A percentile compares a stretch with the other conserved stretches of the same genome.
phyloP scores from a whole-genome alignment of 2,888 invertebrate genomes.

The Diadromus collaris region DNA sequence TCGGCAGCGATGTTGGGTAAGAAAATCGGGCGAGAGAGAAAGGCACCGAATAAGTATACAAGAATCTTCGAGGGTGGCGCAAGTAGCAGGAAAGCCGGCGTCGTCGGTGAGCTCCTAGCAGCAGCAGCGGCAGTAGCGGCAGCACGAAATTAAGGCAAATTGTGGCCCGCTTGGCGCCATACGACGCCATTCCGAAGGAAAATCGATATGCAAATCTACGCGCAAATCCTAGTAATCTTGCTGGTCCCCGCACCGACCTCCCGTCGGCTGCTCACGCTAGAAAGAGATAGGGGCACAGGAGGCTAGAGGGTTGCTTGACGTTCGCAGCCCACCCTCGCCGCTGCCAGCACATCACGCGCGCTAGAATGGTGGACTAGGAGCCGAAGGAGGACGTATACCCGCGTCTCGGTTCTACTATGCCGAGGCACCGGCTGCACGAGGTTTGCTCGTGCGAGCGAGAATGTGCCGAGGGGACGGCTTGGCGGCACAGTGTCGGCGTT shows the following conservation, averaged over 20 bases:
- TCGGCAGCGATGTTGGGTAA: neutral
- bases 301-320: slow-evolving; percentile 48
- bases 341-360: slow-evolving; percentile 60
- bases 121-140: slow-evolving; percentile 6
- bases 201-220: slow-evolving; percentile 79
- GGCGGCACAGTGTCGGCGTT: slow-evolving; percentile 56
- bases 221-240: slow-evolving; percentile 79
- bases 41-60: neutral
- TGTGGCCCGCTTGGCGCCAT: slow-evolving; percentile 71
- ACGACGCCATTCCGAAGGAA: slow-evolving; percentile 66
- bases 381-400: slow-evolving; percentile 33
- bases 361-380: slow-evolving; percentile 42
- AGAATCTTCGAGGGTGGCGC: slow-evolving; percentile 8
- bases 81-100: slow-evolving; percentile 40
- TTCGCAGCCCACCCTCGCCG: slow-evolving; percentile 31
- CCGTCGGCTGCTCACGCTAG: slow-evolving; percentile 57
- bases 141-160: slow-evolving; percentile 77
- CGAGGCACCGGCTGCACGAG: slow-evolving; percentile 41
- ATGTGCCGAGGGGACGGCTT: slow-evolving; percentile 46
- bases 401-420: slow-evolving; percentile 18
- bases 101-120: slow-evolving; percentile 45
- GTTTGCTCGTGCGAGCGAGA: slow-evolving; percentile 45
- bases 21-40: slow-evolving; percentile 4
- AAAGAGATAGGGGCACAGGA: slow-evolving; percentile 45
- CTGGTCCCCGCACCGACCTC: slow-evolving; percentile 55